phyloP scores from a whole-genome alignment of 2,797 vertebrate species.

The Manis crassicaudata region DNA sequence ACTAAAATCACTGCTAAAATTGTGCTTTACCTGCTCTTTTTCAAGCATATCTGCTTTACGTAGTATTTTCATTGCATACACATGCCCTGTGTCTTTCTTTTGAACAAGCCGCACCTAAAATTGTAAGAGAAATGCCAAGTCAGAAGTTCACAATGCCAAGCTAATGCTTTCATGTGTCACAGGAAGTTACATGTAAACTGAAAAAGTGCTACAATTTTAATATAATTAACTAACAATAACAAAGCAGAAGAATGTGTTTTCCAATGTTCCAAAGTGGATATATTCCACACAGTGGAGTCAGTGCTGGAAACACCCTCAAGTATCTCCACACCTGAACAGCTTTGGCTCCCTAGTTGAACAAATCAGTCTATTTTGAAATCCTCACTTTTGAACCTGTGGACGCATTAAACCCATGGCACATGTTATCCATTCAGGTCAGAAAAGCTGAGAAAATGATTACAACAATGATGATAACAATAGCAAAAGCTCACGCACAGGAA shows the following conservation, averaged over 20 bases:
- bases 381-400: slow-evolving; percentile 4
- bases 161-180: background rate
- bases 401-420: background rate
- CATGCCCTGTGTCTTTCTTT: slow-evolving; percentile 99
- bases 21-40: slow-evolving; percentile 94
- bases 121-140: background rate
- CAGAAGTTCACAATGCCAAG: slow-evolving; percentile 28
- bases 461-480: slow-evolving; percentile 25
- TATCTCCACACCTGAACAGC: background rate
- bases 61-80: slow-evolving; percentile 99
- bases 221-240: slow-evolving; percentile 46
- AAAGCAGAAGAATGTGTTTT: slow-evolving; percentile 34
- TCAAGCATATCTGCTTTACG: slow-evolving; percentile 99
- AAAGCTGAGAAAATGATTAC: background rate
- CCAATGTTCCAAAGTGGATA: slow-evolving; percentile 20
- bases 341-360: background rate
- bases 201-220: slow-evolving; percentile 32
- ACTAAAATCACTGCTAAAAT: background rate
- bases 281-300: background rate
- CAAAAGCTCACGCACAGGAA: background rate
- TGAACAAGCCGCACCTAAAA: slow-evolving; percentile 96
- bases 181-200: slow-evolving; percentile 38
- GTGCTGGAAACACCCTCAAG: background rate
- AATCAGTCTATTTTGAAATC: slow-evolving; percentile 14
- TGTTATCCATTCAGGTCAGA: background rate